Conservation (phyloP, 2,113 vertebrate species). For the Albula goreensis region DNA sequence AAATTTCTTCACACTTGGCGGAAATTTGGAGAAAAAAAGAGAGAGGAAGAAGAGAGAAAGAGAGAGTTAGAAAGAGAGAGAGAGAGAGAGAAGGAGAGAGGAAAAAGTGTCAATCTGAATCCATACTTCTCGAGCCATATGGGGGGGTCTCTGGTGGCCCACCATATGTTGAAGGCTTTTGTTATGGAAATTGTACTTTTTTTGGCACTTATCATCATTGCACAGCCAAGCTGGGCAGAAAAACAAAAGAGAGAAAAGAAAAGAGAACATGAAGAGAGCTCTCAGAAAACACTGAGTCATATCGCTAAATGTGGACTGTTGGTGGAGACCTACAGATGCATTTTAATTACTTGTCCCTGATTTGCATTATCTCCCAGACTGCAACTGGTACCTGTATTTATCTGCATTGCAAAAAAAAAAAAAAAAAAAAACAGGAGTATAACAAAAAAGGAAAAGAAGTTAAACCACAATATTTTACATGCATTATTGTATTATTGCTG, state of each 20-base stretch:
- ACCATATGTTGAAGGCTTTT: slow-evolving; percentile 82
- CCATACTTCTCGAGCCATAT: slow-evolving; percentile 73
- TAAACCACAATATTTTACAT: slow-evolving; percentile 68
- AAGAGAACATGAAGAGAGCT: slow-evolving; percentile 66
- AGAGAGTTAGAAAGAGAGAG: not conserved
- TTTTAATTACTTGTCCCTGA: slow-evolving; percentile 74
- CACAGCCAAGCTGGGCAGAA: slow-evolving; percentile 73
- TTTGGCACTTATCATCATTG: slow-evolving; percentile 79
- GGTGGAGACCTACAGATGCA: slow-evolving; percentile 66
- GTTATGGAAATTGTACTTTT: slow-evolving; percentile 79
- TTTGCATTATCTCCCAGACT: slow-evolving; percentile 70
- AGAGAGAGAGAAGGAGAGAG: not conserved
- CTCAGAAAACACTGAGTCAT: slow-evolving; percentile 67
- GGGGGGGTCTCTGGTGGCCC: slow-evolving; percentile 72
- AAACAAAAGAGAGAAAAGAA: slow-evolving; percentile 60
- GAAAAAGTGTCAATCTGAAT: slow-evolving; percentile 66
- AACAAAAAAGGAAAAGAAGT: slow-evolving; percentile 65
- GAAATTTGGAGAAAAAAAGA: slow-evolving; percentile 37
- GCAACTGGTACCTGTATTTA: slow-evolving; percentile 70
- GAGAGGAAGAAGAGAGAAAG: slow-evolving; percentile 18
- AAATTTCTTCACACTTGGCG: slow-evolving; percentile 68
- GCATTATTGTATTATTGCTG: slow-evolving; percentile 81
- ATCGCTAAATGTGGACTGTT: slow-evolving; percentile 47
- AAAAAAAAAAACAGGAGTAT: slow-evolving; percentile 51
- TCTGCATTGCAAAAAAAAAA: slow-evolving; percentile 41